phyloP scores from a whole-genome alignment of 2,888 invertebrate species.

The Drosophila neonasuta region DNA sequence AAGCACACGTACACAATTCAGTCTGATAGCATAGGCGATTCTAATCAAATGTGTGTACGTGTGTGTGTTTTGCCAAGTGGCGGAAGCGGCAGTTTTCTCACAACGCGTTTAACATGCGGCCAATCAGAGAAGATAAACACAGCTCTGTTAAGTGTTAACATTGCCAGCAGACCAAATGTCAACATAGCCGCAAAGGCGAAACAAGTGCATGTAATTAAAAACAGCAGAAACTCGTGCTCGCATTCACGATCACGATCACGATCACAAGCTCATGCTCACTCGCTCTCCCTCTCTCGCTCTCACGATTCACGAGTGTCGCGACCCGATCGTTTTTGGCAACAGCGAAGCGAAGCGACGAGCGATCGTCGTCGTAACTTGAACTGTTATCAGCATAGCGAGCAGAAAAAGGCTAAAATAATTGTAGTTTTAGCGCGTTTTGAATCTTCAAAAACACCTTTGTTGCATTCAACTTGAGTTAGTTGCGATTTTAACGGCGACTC shows the following conservation, averaged over 20 bases:
- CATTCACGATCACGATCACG: background rate
- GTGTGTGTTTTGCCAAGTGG: slow-evolving; percentile 1
- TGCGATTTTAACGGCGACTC: slow-evolving; percentile 59
- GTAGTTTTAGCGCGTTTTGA: slow-evolving; percentile 60
- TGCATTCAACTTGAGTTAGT: slow-evolving; percentile 62
- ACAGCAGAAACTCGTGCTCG: slow-evolving; percentile 19
- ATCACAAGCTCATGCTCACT: slow-evolving; percentile 4
- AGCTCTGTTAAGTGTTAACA: slow-evolving; percentile 64
- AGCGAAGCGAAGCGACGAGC: slow-evolving; percentile 5
- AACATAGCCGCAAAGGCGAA: slow-evolving; percentile 45
- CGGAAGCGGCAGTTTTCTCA: slow-evolving; percentile 38
- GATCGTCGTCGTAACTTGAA: slow-evolving; percentile 54
- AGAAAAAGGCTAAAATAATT: slow-evolving; percentile 65
- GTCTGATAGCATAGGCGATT: slow-evolving; percentile 22
- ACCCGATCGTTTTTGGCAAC: slow-evolving; percentile 39
- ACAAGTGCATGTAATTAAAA: slow-evolving; percentile 59
- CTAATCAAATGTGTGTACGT: slow-evolving; percentile 35
- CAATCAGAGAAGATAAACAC: slow-evolving; percentile 67
- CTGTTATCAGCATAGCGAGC: slow-evolving; percentile 62
- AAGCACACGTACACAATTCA: background rate
- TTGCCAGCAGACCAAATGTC: slow-evolving; percentile 55
- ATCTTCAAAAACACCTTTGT: slow-evolving; percentile 68
- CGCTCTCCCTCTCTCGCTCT: background rate
- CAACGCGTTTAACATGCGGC: slow-evolving; percentile 61
- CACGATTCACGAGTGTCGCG: background rate